Evolutionary conservation across 2,113 vertebrate species (phyloP), one percentile per base, ranked within the genome.

Genomic region (Coturnix japonica): DNA sequence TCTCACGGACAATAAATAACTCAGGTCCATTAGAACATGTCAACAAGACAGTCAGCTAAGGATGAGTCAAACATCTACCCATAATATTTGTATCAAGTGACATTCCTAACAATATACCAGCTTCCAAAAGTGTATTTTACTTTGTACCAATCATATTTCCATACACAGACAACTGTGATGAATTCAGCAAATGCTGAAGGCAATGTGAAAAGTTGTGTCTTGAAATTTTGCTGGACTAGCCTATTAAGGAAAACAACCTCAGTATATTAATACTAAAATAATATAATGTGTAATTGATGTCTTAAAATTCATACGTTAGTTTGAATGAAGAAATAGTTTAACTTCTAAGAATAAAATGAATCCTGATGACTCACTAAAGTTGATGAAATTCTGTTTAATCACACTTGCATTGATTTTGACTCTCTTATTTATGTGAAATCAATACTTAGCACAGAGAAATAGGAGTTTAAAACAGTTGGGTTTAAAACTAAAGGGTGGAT

Each of bases 1-100:
- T 83, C 74, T 96, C 85, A 87, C 78, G 81, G 78, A 23, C 35
- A 94, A 25, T 54, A 89, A 93, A 47, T 69, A 88, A 83, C 9
- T 79, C 47, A 26, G 12, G 37, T 91, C 73, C 35, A 94, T 31
- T 46, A 91, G 91, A 96, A 86, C n/a, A 85, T 23, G 13, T 72
- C 20, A 15, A 78, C 49, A 84, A 78, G 17, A 28, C 60, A 85
- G 65, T 87, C 66, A 92, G 57, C 47, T 86, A 81, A 74, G 33
- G 43, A 90, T 87, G 61, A 91, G 66, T 94, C 92, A 89, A 81
- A 26, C 85, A 76, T 59, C 49, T 84, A 21, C 61, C 31, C 69
- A 51, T 80, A 21, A 30, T 56, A 61, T 65, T 81, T 85, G 66
- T 56, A 82, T 57, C 21, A 0, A 57, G 63, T 66, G 76, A 66